Evolutionary conservation across 2,113 vertebrate species (phyloP), one percentile per base, ranked within the genome.

Genomic region (Genyomyrus donnyi): DNA sequence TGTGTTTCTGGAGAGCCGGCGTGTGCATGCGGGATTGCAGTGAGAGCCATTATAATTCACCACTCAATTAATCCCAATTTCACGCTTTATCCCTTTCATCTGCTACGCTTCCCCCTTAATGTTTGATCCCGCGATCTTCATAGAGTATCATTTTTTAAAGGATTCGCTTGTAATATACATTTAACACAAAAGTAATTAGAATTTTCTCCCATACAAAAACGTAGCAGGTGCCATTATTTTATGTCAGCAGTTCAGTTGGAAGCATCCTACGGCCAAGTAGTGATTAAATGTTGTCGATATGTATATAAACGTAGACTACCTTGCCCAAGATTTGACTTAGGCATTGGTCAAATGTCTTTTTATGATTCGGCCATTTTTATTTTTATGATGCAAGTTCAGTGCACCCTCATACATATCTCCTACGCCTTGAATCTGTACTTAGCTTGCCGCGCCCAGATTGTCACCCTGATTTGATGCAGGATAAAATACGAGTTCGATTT

Each of bases 51-150:
- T 83, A 49, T 74, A 91, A 91, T 84, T 58, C 7, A 24, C 56
- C 85, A 46, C 92, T 91, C 93, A 89, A 8, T 93, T 90, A 88
- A 91, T 90, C 90, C 91, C 89, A 80, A 91, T n/a, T 83, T 80
- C 91, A 74, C 70, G 66, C 87, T 89, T 91, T 90, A 31, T 84
- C 88, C 84, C 85, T 3, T 49, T 53, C n/a, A 89, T 50, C 85
- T 31, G n/a, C 11, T 31, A 70, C 9, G 3, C 42, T 15, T 21
- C 48, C 66, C 21, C 45, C 31, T 46, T 56, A 27, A 42, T n/a
- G 8, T 93, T 95, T 93, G 95, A 94, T 96, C 93, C 94, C 94
- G 10, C 62, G 27, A 31, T 70, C n/a, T 31, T 31, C n/a, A 70
- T 31, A 31, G 2, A 70, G 62, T 70, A 31, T 13, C n/a, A 70